Percentiles rank a stretch among this genome's conserved stretches.
Conservation (phyloP, 2,797 vertebrate species). For the Novumbra hubbsi region DNA sequence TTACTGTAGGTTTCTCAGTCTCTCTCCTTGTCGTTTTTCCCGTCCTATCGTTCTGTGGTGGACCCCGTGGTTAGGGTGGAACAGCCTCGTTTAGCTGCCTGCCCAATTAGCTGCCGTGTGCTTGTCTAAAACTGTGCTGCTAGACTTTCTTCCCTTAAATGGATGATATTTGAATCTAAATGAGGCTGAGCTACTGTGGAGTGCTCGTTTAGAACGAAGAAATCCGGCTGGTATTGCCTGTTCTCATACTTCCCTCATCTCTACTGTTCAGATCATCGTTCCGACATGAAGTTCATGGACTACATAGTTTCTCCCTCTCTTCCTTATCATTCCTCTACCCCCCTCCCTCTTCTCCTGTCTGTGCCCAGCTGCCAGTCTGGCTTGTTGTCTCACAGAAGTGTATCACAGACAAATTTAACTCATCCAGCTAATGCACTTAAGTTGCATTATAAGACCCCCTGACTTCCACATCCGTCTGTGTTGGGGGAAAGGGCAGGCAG, state of each 20-base stretch:
- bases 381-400: constrained; percentile 35
- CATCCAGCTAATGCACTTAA: constrained; percentile 46
- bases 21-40: constrained; percentile 31
- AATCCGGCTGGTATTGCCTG: constrained; percentile 28
- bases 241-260: neutral
- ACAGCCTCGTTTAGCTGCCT: constrained; percentile 38
- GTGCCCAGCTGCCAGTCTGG: constrained; percentile 19
- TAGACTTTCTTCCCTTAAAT: constrained; percentile 45
- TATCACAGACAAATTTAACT: constrained; percentile 50
- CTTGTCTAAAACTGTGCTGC: constrained; percentile 35
- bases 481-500: constrained; percentile 18
- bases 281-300: neutral
- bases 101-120: constrained; percentile 53
- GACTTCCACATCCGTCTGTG: no score
- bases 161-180: constrained; percentile 36
- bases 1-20: neutral
- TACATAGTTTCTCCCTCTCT: neutral
- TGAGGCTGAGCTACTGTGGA: constrained; percentile 37
- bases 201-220: constrained; percentile 30
- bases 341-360: constrained; percentile 12
- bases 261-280: neutral
- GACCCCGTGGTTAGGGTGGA: neutral
- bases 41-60: neutral
- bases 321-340: neutral
- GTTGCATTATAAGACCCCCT: constrained; percentile 32